A percentile compares a stretch with the other conserved stretches of the same genome.
Conservation (phyloP, 2,888 invertebrate species). For the Lucinisca nassula region DNA sequence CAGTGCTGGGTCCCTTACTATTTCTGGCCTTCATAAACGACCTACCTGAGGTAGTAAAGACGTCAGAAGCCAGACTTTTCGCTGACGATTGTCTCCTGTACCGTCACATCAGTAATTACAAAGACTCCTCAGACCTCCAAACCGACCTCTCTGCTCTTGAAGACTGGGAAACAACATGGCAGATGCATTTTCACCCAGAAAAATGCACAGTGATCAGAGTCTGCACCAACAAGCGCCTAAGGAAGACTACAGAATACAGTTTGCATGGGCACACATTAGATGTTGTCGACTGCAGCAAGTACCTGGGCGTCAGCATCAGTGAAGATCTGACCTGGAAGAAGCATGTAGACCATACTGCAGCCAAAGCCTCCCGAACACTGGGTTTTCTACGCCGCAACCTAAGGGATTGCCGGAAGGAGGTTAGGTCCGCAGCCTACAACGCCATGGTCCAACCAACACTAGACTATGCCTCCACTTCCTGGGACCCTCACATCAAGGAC, state of each 20-base stretch:
- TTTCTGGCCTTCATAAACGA: no score
- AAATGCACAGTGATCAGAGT: constrained; percentile 35
- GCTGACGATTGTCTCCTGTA: background rate
- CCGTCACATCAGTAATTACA: background rate
- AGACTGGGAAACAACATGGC: constrained; percentile 36
- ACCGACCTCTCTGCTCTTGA: constrained; percentile 24
- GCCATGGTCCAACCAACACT: background rate
- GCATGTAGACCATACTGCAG: background rate
- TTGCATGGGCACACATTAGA: background rate
- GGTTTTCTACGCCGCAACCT: background rate
- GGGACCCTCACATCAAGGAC: background rate
- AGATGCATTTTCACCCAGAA: constrained; percentile 42
- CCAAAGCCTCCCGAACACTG: background rate
- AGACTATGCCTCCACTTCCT: background rate
- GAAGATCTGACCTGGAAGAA: background rate
- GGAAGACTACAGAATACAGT: background rate
- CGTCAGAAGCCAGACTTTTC: background rate
- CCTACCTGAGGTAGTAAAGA: background rate
- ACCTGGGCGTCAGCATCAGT: background rate
- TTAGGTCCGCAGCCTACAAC: background rate
- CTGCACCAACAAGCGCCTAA: background rate
- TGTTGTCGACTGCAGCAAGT: background rate
- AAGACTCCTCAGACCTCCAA: constrained; percentile 15
- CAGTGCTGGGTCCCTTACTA: no score
- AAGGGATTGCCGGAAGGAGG: background rate